Conservation (phyloP, 2,888 invertebrate species). For the Podabrus alpinus region DNA sequence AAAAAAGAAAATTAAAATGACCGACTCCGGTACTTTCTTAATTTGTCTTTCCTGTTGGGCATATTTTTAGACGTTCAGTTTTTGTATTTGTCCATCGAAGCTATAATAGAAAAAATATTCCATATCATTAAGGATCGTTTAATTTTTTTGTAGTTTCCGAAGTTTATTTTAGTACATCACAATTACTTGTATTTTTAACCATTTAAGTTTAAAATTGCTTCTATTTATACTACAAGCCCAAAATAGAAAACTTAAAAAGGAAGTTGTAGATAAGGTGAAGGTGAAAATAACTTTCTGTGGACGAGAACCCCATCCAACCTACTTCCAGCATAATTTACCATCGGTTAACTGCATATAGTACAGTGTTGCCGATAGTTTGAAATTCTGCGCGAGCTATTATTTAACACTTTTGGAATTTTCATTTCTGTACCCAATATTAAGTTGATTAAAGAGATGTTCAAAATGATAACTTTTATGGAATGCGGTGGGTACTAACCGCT, state of each 20-base stretch:
- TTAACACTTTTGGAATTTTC: not conserved
- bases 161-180: too few relatives aligned
- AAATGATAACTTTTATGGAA: not conserved
- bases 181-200: too few relatives aligned
- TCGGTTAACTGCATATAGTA: not conserved
- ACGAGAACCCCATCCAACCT: not conserved
- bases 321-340: not conserved
- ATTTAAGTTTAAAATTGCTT: too few relatives aligned
- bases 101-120: too few relatives aligned
- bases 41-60: not conserved
- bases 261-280: not conserved
- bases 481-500: slow-evolving; percentile 27
- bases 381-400: not conserved
- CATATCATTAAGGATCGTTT: too few relatives aligned
- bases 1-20: too few relatives aligned
- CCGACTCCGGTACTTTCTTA: not conserved
- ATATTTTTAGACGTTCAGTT: too few relatives aligned
- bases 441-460: not conserved
- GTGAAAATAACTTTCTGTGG: not conserved
- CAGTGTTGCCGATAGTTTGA: not conserved
- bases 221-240: not conserved
- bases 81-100: too few relatives aligned
- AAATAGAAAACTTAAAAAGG: not conserved
- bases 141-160: too few relatives aligned
- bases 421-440: not conserved